Evolutionary conservation across 2,113 vertebrate species (phyloP).

Genomic region (Pluvialis apricaria): DNA sequence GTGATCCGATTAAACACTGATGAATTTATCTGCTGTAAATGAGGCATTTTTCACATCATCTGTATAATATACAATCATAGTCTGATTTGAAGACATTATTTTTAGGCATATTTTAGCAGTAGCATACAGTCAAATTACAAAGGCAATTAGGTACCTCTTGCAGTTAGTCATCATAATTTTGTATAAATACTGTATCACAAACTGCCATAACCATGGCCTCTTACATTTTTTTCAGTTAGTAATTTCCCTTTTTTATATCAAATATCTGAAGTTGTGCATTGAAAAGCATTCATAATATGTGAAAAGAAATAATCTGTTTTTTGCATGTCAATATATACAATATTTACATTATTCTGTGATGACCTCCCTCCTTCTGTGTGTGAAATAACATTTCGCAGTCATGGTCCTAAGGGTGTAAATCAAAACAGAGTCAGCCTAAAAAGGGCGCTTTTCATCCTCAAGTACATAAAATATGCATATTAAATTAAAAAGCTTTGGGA

Average conservation of each 20-base stretch:
- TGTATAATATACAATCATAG: not conserved
- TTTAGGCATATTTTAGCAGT: not conserved
- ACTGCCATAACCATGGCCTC: not conserved
- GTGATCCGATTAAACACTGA: not conserved
- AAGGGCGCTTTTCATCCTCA: conserved; percentile 11
- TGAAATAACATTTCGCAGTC: conserved; percentile 34
- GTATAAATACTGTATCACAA: not conserved
- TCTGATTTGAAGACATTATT: not conserved
- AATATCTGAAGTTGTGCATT: not conserved
- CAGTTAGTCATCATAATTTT: not conserved
- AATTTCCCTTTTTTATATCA: not conserved
- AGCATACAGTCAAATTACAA: not conserved
- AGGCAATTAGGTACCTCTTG: not conserved
- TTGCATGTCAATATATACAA: not conserved
- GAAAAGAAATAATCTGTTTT: not conserved
- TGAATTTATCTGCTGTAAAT: not conserved
- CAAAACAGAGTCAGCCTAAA: conserved; percentile 19
- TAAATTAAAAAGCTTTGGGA: conserved; percentile 38
- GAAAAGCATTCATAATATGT: not conserved
- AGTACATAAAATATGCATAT: conserved; percentile 45
- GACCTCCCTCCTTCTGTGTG: not conserved
- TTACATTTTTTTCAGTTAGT: not conserved
- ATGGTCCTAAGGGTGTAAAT: conserved; percentile 14
- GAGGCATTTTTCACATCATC: not conserved
- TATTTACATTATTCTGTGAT: not conserved